Evolutionary conservation across 2,113 vertebrate species (phyloP).

Genomic region (Dunckerocampus dactyliophorus): DNA sequence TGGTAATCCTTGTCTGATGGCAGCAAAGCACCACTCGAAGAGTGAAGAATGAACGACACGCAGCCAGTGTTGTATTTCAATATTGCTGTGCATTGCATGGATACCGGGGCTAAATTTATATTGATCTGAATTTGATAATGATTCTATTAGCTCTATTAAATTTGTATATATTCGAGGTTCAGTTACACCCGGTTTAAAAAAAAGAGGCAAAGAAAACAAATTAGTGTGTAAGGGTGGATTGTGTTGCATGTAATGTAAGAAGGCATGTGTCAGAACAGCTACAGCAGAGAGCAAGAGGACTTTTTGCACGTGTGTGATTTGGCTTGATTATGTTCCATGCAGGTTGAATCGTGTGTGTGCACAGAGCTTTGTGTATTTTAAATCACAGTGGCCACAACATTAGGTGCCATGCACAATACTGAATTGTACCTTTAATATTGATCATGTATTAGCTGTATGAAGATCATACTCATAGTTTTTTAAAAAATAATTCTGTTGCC

Average conservation of each 20-base stretch:
- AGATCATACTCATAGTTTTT: neutral
- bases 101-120: slow-evolving; percentile 72
- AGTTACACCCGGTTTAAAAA: slow-evolving; percentile 68
- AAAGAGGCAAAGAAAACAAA: slow-evolving; percentile 74
- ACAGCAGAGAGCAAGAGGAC: slow-evolving; percentile 48
- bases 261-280: slow-evolving; percentile 64
- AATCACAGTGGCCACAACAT: neutral
- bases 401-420: too few species aligned
- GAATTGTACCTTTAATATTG: neutral
- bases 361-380: slow-evolving; percentile 1
- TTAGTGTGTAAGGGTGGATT: slow-evolving; percentile 75
- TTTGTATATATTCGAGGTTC: slow-evolving; percentile 74
- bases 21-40: slow-evolving; percentile 63
- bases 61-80: slow-evolving; percentile 77
- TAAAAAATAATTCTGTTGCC: neutral
- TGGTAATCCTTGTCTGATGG: slow-evolving; percentile 69
- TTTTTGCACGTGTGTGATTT: slow-evolving; percentile 13
- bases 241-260: slow-evolving; percentile 77
- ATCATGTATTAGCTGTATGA: neutral
- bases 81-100: slow-evolving; percentile 74
- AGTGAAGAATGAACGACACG: slow-evolving; percentile 60
- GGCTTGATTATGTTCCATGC: slow-evolving; percentile 4
- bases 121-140: slow-evolving; percentile 82
- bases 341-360: slow-evolving; percentile 27
- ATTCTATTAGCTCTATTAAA: slow-evolving; percentile 80